Conservation (phyloP, 2,113 vertebrate genomes). For the Serilophus lunatus region DNA sequence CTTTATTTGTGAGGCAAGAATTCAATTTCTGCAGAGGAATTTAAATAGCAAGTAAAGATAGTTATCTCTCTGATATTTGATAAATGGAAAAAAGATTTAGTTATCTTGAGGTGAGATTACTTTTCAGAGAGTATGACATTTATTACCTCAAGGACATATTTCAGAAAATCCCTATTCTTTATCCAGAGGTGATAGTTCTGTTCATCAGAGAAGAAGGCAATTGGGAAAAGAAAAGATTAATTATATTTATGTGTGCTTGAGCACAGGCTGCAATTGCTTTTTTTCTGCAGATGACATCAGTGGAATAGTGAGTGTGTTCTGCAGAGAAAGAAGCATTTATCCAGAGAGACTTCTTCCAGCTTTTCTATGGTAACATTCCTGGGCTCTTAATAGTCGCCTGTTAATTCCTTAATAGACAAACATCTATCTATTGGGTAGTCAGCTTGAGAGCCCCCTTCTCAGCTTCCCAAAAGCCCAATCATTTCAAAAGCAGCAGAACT, state of each 20-base stretch:
- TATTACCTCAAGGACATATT: constrained; percentile 53
- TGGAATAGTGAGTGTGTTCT: neutral
- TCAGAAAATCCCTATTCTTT: constrained; percentile 51
- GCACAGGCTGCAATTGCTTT: neutral
- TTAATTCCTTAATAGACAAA: neutral
- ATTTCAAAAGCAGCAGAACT: neutral
- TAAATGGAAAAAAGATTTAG: constrained; percentile 60
- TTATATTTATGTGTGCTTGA: constrained; percentile 29
- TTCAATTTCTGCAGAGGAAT: constrained; percentile 37
- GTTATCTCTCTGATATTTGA: constrained; percentile 48
- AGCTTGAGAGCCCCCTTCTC: neutral
- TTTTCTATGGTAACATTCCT: neutral
- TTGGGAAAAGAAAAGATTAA: constrained; percentile 29
- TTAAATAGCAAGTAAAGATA: constrained; percentile 36
- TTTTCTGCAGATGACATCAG: neutral
- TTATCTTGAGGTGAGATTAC: constrained; percentile 61
- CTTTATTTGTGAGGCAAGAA: neutral
- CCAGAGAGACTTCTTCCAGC: neutral
- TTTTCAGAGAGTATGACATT: constrained; percentile 56
- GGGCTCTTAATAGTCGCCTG: neutral
- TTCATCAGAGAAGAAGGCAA: constrained; percentile 24
- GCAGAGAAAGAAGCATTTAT: neutral
- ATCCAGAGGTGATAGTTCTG: constrained; percentile 32
- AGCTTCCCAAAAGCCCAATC: neutral
- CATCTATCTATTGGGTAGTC: neutral